A percentile compares a stretch with the other conserved stretches of the same genome.
phyloP scores from a whole-genome alignment of 2,797 vertebrate genomes.

The Alca torda region DNA sequence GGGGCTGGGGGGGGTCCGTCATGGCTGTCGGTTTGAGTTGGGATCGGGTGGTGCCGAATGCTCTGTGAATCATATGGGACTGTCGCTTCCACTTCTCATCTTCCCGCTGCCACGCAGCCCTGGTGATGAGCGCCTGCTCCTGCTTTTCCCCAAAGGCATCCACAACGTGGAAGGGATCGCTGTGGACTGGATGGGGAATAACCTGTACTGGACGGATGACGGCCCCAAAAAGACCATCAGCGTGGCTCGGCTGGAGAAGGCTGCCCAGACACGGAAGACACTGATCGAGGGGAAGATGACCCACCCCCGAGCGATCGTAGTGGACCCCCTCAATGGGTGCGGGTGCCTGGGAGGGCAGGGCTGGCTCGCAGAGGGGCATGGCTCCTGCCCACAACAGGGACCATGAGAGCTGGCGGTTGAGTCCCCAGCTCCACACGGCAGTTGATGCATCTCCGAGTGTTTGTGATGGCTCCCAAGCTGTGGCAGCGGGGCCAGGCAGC shows the following conservation, averaged over 20 bases:
- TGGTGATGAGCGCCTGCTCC: rapidly evolving
- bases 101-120: rapidly evolving
- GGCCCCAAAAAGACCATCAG: constrained; percentile 97
- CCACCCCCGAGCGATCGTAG: constrained; percentile 94
- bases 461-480: rapidly evolving
- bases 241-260: constrained; percentile 93
- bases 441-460: rapidly evolving
- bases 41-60: rapidly evolving
- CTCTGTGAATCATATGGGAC: rapidly evolving
- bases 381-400: neutral
- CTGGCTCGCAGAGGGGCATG: rapidly evolving
- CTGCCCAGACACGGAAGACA: constrained; percentile 92
- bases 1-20: rapidly evolving
- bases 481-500: neutral
- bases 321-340: constrained; percentile 94
- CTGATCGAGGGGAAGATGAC: constrained; percentile 97
- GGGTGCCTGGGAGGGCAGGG: constrained; percentile 73
- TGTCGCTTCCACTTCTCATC: neutral
- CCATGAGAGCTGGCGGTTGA: neutral
- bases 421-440: rapidly evolving
- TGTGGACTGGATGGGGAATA: constrained; percentile 98
- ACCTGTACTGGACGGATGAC: constrained; percentile 97
- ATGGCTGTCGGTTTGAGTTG: rapidly evolving
- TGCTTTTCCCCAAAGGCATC: constrained; percentile 80
- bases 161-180: constrained; percentile 96